These are phyloP conservation scores for Anguilla japonica DNA, from an alignment of 2,113 vertebrate genomes.

Conservation along the genomic window DNA sequence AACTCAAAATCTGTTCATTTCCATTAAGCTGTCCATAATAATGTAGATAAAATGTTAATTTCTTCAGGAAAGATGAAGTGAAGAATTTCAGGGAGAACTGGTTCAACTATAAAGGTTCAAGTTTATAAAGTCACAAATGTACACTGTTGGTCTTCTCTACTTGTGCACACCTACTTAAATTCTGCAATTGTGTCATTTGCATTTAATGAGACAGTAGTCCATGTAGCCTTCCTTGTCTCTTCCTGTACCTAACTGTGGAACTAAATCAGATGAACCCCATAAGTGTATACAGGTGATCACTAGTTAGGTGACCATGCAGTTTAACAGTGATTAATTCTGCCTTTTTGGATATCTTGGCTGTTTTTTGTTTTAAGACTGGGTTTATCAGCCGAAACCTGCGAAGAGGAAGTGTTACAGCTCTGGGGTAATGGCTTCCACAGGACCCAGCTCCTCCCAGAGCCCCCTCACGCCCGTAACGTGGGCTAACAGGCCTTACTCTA, in stretches of 20 bases:
- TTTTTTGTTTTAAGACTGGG: conserved; percentile 67
- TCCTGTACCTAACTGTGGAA: not conserved
- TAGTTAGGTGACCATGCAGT: not conserved
- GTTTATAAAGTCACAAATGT: too few species aligned
- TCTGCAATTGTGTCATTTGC: not conserved
- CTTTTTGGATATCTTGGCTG: not conserved
- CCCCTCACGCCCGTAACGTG: conserved; percentile 59
- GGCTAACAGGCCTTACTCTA: conserved; percentile 59
- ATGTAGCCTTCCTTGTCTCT: not conserved
- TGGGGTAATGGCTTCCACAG: conserved; percentile 49
- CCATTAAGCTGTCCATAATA: too few species aligned
- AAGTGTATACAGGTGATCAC: not conserved
- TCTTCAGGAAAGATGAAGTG: too few species aligned
- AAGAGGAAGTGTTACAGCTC: conserved; percentile 68
- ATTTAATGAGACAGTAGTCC: not conserved
- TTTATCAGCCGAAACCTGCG: conserved; percentile 75
- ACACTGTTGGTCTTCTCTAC: too few species aligned
- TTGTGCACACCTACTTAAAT: not conserved
- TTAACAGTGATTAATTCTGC: not conserved
- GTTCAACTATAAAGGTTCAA: too few species aligned
- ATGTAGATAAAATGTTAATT: too few species aligned
- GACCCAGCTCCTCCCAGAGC: conserved; percentile 59
- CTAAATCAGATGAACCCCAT: not conserved
- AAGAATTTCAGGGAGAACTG: too few species aligned
- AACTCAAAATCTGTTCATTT: too few species aligned